phyloP scores from a whole-genome alignment of 1,140 invertebrate genomes.

The Drosophila willistoni region DNA sequence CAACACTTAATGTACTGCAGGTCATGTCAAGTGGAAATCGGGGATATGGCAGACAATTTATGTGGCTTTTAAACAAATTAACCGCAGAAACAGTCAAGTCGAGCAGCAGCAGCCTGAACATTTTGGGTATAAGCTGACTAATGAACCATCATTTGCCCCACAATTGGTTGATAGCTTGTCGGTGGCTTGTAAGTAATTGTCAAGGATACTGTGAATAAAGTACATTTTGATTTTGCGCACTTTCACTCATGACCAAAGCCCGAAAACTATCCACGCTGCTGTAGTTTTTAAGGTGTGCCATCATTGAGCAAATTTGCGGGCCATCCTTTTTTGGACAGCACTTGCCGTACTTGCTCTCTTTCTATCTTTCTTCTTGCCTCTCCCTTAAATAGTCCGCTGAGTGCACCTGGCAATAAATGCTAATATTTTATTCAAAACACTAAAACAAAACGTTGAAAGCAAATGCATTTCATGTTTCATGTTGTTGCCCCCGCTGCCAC shows the following conservation, averaged over 20 bases:
- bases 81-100: conserved; percentile 30
- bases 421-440: conserved; percentile 75
- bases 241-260: too few relatives aligned
- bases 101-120: conserved; percentile 1
- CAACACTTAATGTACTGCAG: not conserved
- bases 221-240: conserved; percentile 12
- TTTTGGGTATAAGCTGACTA: conserved; percentile 26
- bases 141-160: conserved; percentile 37
- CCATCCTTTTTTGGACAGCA: conserved; percentile 57
- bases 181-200: conserved; percentile 43
- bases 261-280: conserved; percentile 2
- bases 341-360: conserved; percentile 22
- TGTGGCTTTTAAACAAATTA: conserved; percentile 52
- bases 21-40: not conserved
- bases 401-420: conserved; percentile 71
- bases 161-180: conserved; percentile 41
- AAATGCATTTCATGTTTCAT: conserved; percentile 49
- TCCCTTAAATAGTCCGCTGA: conserved; percentile 57
- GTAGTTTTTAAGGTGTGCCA: not conserved
- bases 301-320: conserved; percentile 25
- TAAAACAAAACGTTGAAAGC: conserved; percentile 47
- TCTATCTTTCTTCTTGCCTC: not conserved
- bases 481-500: not conserved
- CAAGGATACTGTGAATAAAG: conserved; percentile 34
- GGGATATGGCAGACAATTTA: conserved; percentile 30